A percentile compares a stretch with the other conserved stretches of the same genome.
phyloP scores from a whole-genome alignment of 2,888 invertebrate species.

The Cordilura impudica region DNA sequence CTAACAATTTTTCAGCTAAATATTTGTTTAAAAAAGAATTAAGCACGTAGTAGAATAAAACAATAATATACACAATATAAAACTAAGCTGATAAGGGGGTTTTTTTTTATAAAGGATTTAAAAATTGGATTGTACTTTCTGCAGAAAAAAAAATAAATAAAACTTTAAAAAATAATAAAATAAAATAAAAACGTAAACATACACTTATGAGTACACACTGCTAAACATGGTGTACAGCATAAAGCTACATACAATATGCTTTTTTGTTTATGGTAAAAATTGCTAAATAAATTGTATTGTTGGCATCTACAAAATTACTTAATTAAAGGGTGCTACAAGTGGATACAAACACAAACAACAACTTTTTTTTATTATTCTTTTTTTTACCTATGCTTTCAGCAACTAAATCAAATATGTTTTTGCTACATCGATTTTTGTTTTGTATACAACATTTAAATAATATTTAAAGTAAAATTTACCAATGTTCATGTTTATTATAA shows the following conservation, averaged over 20 bases:
- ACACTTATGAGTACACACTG: not conserved
- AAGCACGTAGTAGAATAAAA: constrained; percentile 3
- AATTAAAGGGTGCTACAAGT: constrained; percentile 6
- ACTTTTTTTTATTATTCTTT: no score
- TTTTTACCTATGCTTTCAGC: not conserved
- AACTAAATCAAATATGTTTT: not conserved
- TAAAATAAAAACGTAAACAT: constrained; percentile 1
- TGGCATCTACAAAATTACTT: not conserved
- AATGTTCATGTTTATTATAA: not conserved
- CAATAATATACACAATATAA: constrained; percentile 4
- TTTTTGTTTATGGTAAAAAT: not conserved
- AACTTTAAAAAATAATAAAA: constrained; percentile 2
- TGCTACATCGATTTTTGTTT: not conserved
- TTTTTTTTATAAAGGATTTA: constrained; percentile 7
- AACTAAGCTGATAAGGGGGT: constrained; percentile 27
- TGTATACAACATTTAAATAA: not conserved
- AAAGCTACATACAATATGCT: not conserved
- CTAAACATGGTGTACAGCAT: not conserved
- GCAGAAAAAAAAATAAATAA: not conserved
- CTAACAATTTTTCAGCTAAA: constrained; percentile 20
- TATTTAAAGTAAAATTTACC: not conserved
- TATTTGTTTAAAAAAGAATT: constrained; percentile 11
- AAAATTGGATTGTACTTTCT: constrained; percentile 11
- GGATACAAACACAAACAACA: not conserved
- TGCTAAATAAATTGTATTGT: not conserved